Base-by-base conservation (phyloP, 2,888 invertebrate genomes). In the Troglohyphantes excavatus region DNA sequence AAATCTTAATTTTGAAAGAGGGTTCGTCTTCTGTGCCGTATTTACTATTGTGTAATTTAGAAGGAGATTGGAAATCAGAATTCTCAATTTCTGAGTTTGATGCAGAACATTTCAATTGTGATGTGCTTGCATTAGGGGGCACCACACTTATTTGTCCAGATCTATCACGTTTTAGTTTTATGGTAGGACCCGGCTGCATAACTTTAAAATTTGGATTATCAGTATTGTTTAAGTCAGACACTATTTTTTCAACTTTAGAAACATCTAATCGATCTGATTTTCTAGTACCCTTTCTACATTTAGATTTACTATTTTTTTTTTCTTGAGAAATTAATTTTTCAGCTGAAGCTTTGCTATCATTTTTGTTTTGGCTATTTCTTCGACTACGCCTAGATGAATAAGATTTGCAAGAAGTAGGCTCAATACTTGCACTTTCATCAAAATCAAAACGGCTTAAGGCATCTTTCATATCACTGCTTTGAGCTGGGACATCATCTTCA, bases 391-490 rank as follows among this genome's bases (percentile, higher is more conserved):
- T 70, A 11, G 76, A 76, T 9, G 29, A 33, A 23, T 59, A 61
- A 7, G 61, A 19, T 13, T 11, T 17, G 23, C 3, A 61, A 19
- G 21, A 23, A 19, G 29, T n/a, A 33, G 59, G 21, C 21, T 76
- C 76, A 33, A n/a, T 26, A 33, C 75, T 59, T 13, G 61, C 27
- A 29, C 13, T 61, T 21, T 61, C 61, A 21, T 76, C 76, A 13
- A 76, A 76, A 61, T 76, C 76, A 61, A 61, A 76, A 21, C 33
- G 21, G 11, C 61, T 76, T 7, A 76, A 61, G 13, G 33, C 61
- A 19, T 76, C 76, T 21, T 33, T 39, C 17, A 76, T 61, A 2
- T 27, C 23, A 27, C 6, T 26, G 26, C 7, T 27, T 7, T 68
- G 33, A 61, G 21, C 13, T 19, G n/a, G n/a, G 3, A 13, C 13